Base-by-base conservation (phyloP, 2,113 vertebrate species). In the Alosa alosa region DNA sequence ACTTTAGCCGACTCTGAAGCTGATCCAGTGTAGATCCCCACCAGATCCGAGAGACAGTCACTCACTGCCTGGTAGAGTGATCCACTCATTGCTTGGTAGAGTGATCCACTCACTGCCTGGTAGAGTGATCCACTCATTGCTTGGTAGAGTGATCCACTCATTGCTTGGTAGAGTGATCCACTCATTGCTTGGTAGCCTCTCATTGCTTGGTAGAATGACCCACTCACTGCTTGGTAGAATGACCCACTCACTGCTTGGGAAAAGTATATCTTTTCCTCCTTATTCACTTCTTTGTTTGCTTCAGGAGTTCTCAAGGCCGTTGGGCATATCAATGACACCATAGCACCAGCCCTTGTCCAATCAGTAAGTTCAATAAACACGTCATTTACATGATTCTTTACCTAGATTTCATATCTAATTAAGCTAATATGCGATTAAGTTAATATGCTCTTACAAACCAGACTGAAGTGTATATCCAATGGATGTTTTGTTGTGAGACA, bases 301-400 rank as follows among this genome's bases (percentile, higher is more conserved):
- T 64, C 52, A 98, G 97, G 97, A 94, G 97, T 98, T 84, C 95
- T 96, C 87, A 97, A 98, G 92, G 97, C 97, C 46, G 97, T 98
- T 85, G 93, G 95, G 89, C 97, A 98, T 92, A 97, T 98, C 93
- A 98, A 98, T 90, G 96, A 94, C 91, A 96, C 95, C 89, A 96
- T 98, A 6, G 96, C 95, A 64, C 97, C 97, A 0, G 95, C 96
- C 89, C 96, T 98, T 87, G 88, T 97, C 86, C 92, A 96, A 91
- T 96, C 97, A 86, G 97, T 98, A 93, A 97, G 97, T 93, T 85
- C 64, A 81, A 82, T 78, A 41, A 25, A 52, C 46, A 55, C 84
- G 83, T 86, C 83, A 91, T 85, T 89, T 11, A 39, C 25, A 15
- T 36, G 36, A 78, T 11, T 36, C 13, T 31, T 10, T 78, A 41